phyloP scores from a whole-genome alignment of 1,140 invertebrate genomes.

The Phymastichus coffea region DNA sequence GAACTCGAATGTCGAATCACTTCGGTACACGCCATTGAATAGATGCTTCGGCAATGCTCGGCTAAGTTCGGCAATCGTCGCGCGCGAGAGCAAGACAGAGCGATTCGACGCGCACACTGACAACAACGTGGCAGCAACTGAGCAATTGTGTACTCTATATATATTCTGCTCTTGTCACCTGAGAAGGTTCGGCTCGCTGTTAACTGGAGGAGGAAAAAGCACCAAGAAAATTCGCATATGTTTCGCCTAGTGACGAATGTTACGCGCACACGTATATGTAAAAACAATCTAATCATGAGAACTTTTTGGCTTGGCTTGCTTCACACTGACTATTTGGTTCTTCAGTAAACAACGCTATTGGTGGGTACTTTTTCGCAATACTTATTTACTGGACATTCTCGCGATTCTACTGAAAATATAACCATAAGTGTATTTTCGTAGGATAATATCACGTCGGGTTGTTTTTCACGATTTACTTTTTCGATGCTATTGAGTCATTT shows the following conservation, averaged over 20 bases:
- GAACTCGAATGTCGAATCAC: slow-evolving; percentile 14
- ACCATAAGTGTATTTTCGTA: too few species aligned
- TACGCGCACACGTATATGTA: too few species aligned
- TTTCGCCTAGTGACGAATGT: background rate
- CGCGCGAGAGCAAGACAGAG: background rate
- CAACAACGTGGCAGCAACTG: slow-evolving; percentile 30
- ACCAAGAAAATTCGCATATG: slow-evolving; percentile 1
- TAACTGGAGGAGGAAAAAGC: background rate
- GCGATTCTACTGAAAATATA: too few species aligned
- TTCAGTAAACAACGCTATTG: too few species aligned
- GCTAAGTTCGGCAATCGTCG: too few species aligned
- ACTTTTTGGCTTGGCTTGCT: background rate
- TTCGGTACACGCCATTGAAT: slow-evolving; percentile 14
- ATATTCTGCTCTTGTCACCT: background rate
- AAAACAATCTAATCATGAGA: background rate
- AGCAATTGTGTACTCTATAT: background rate
- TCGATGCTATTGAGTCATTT: too few species aligned
- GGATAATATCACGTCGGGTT: too few species aligned
- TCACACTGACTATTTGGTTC: too few species aligned
- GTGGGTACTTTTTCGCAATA: too few species aligned
- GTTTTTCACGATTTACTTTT: too few species aligned
- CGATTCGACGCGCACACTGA: too few species aligned
- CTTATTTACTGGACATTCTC: too few species aligned
- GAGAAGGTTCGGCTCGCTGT: background rate
- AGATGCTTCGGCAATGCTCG: slow-evolving; percentile 2